Base-by-base conservation (phyloP, 2,888 invertebrate genomes). In the Parelbella ahira region DNA sequence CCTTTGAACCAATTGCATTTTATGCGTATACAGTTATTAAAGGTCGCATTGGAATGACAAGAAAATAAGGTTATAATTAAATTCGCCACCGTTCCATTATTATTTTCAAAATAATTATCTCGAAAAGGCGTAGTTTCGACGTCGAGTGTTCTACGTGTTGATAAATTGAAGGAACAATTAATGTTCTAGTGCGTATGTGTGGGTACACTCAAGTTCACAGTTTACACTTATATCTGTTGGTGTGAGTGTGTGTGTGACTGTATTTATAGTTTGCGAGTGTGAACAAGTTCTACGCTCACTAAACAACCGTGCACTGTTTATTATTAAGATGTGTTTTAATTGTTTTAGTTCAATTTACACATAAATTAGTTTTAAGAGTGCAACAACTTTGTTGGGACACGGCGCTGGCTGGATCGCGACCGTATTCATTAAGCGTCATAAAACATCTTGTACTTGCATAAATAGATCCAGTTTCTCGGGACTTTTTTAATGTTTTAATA, bases 101-200 rank as follows among this genome's bases (percentile, higher is more conserved):
- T 63, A 60, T 60, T 58, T 56, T 55, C 47, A 54, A 53, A 61
- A 62, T 59, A 56, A 60, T 68, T 70, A 68, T 63, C 58, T 63
- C 42, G 49, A 53, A 61, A 66, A 63, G 59, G 56, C 63, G 62
- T 60, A 65, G 58, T 64, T 62, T 50, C 51, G 44, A 44, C 48
- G 51, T 55, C 49, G 53, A 49, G 53, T 49, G 37, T 49, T 43
- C 42, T 49, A 56, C 54, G 54, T 56, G 56, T 59, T 66, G 61
- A 64, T 64, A 60, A 62, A 63, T 69, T 68, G 61, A 68, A 71
- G 60, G 60, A 64, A 70, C 69, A 76, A 73, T 74, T 69, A 72
- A 73, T 69, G 60, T 60, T 56, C 36, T 47, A 10, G 19, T 49
- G 44, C 47, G 32, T 21, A 20, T 51, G 68, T 68, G 63, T 67